These are phyloP conservation scores for Chironex yamaguchii DNA, from an alignment of 30 jellyfish, hydroid and myxozoan genomes.

Conservation along the genomic window DNA sequence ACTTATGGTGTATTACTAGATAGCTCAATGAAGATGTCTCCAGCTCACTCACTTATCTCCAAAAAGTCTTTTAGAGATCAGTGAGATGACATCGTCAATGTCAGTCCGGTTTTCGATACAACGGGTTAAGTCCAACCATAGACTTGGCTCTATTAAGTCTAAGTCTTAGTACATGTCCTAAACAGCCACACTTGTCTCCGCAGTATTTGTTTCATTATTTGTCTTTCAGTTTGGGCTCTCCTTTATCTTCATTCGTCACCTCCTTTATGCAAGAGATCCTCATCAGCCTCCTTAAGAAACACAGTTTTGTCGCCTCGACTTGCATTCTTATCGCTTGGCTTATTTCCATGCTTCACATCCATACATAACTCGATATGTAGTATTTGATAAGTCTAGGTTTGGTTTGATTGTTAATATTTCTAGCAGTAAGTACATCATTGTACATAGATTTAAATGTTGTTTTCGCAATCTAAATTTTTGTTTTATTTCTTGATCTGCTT, in stretches of 20 bases:
- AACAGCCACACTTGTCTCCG: not conserved
- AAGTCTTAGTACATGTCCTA: not conserved
- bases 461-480: not conserved
- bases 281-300: not conserved
- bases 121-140: too few relatives aligned
- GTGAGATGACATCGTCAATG: too few relatives aligned
- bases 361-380: not conserved
- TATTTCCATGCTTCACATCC: not conserved
- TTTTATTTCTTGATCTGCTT: not conserved
- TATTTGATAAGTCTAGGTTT: not conserved
- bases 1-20: too few relatives aligned
- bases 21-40: too few relatives aligned
- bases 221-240: not conserved
- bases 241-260: not conserved
- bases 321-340: not conserved
- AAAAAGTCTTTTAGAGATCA: too few relatives aligned
- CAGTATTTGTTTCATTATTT: not conserved
- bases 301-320: not conserved
- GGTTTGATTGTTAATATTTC: not conserved
- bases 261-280: not conserved
- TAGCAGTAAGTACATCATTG: not conserved
- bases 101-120: too few relatives aligned
- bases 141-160: too few relatives aligned
- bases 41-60: too few relatives aligned
- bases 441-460: not conserved